These are phyloP conservation scores for Brenthis daphne DNA, from an alignment of 2,888 invertebrate species.

Conservation along the genomic window DNA sequence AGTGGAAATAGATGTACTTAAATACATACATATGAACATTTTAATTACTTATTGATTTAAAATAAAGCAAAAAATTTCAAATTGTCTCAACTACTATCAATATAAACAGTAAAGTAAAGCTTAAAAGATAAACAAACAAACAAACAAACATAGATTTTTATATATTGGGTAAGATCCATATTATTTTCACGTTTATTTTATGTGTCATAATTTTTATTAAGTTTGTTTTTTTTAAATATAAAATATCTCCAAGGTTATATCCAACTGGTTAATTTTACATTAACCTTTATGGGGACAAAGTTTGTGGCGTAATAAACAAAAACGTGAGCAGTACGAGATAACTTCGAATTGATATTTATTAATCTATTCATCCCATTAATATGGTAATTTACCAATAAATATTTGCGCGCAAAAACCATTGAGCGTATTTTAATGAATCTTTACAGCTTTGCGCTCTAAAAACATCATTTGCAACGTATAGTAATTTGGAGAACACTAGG, in stretches of 20 bases:
- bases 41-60: no score
- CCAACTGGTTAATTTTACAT: neutral
- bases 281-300: conserved; percentile 1
- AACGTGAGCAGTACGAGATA: neutral
- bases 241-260: conserved; percentile 1
- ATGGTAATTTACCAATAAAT: conserved; percentile 16
- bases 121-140: no score
- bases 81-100: no score
- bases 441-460: conserved; percentile 13
- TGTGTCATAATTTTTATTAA: neutral
- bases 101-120: no score
- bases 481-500: neutral
- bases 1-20: no score
- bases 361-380: conserved; percentile 13
- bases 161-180: no score
- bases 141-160: no score
- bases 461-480: neutral
- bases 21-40: no score
- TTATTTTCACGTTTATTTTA: no score
- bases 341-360: conserved; percentile 14
- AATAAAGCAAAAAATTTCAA: no score
- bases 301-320: conserved; percentile 9
- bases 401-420: conserved; percentile 15
- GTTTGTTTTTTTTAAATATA: neutral
- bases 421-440: conserved; percentile 23